Conservation (phyloP, 2,113 vertebrate species). For the Callithrix jacchus region DNA sequence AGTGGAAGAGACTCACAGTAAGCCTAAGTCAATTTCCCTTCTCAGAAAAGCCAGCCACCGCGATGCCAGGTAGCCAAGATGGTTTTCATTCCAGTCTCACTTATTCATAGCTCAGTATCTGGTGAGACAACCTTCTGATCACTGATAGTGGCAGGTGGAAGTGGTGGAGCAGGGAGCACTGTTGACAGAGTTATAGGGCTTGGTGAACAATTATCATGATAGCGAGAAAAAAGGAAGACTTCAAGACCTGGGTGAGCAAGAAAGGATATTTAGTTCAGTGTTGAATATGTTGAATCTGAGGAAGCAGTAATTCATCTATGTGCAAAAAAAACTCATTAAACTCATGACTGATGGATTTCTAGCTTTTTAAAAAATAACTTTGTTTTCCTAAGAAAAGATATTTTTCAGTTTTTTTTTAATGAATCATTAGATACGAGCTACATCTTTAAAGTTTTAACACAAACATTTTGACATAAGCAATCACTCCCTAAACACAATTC, state of each 20-base stretch:
- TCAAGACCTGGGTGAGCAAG: not conserved
- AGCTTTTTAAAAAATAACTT: not conserved
- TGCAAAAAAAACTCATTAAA: not conserved
- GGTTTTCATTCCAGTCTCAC: not conserved
- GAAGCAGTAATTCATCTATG: not conserved
- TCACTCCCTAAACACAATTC: not conserved
- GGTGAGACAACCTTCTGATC: not conserved
- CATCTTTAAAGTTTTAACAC: not conserved
- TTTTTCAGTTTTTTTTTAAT: not conserved
- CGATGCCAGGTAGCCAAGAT: not conserved
- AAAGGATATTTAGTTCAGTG: not conserved
- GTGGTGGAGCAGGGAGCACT: not conserved
- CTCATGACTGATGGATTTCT: not conserved
- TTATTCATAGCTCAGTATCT: not conserved
- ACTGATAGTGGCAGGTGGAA: not conserved
- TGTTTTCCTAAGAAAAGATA: not conserved
- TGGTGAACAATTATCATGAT: not conserved
- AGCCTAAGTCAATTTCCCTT: not conserved
- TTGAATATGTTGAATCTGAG: not conserved
- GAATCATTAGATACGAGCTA: not conserved
- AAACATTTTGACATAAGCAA: not conserved
- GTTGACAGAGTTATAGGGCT: not conserved
- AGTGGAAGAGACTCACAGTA: not conserved
- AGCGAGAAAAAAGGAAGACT: not conserved
- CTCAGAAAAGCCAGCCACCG: not conserved